Conservation (phyloP, 2,888 invertebrate species). For the Hemistola chrysoprasaria region DNA sequence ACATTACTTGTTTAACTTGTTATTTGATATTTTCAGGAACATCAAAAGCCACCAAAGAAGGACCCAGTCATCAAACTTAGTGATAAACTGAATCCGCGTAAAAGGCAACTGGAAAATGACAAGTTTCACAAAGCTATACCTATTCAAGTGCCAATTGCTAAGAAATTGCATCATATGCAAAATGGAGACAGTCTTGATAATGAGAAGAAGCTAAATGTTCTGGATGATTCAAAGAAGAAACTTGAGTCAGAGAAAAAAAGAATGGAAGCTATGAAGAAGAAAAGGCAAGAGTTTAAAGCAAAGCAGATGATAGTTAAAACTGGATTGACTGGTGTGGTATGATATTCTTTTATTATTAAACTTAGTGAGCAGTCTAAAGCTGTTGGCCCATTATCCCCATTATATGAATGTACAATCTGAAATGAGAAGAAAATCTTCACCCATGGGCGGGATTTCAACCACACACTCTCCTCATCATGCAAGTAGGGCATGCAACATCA, state of each 20-base stretch:
- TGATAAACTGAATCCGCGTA: conserved; percentile 56
- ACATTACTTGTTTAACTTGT: too few species aligned
- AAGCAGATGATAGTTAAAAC: conserved; percentile 85
- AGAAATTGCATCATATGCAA: neutral
- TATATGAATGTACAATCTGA: too few species aligned
- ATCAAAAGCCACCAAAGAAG: conserved; percentile 27
- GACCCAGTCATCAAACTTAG: conserved; percentile 45
- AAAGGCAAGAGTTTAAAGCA: conserved; percentile 83
- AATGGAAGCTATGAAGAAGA: conserved; percentile 84
- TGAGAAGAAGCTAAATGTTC: too few species aligned
- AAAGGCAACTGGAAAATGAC: conserved; percentile 57
- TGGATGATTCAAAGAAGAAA: neutral
- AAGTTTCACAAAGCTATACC: conserved; percentile 7
- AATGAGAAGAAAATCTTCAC: too few species aligned
- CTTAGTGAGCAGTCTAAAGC: neutral
- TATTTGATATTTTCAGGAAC: conserved; percentile 27
- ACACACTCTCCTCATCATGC: too few species aligned
- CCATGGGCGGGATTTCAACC: too few species aligned
- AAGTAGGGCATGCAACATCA: too few species aligned
- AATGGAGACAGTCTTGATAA: neutral
- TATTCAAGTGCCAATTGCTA: too few species aligned
- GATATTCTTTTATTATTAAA: conserved; percentile 35
- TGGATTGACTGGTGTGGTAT: conserved; percentile 84
- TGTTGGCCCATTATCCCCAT: too few species aligned
- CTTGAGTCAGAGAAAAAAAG: conserved; percentile 84